A percentile compares a stretch with the other conserved stretches of the same genome.
These are phyloP conservation scores for Pachycephus smyrnensis DNA, from an alignment of 2,888 invertebrate species.

Conservation along the genomic window DNA sequence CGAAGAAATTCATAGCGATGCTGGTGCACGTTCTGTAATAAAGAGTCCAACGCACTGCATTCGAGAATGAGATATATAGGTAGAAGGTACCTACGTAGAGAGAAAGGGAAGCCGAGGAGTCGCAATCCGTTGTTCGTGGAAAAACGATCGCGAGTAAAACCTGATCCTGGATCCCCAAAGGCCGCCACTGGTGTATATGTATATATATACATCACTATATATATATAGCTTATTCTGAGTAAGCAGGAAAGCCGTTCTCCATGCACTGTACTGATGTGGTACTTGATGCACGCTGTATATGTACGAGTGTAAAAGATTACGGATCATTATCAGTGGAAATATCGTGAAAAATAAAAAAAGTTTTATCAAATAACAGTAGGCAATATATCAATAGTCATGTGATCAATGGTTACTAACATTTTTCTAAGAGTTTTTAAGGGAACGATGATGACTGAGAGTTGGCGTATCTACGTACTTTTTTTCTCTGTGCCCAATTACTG, in stretches of 20 bases:
- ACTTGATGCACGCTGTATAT: background rate
- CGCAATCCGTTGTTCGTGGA: constrained; percentile 6
- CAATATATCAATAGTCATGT: background rate
- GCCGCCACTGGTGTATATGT: constrained; percentile 24
- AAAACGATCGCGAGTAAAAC: constrained; percentile 39
- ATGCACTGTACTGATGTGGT: background rate
- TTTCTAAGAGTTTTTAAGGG: background rate
- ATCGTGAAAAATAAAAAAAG: background rate
- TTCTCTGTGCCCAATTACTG: background rate
- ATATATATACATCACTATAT: background rate
- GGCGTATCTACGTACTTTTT: background rate
- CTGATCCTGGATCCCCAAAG: constrained; percentile 52
- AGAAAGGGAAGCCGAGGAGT: background rate
- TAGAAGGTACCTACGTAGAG: background rate
- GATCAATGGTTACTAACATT: background rate
- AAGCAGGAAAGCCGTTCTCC: background rate
- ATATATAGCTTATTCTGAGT: background rate
- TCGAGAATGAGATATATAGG: background rate
- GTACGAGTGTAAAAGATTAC: background rate
- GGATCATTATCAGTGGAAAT: background rate
- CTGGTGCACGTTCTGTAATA: constrained; percentile 1
- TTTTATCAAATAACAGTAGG: background rate
- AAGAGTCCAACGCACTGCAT: constrained; percentile 6
- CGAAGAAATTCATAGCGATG: background rate
- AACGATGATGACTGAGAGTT: background rate